Evolutionary conservation across 2,797 vertebrate species (phyloP).

Genomic region (Poecilia gillii): DNA sequence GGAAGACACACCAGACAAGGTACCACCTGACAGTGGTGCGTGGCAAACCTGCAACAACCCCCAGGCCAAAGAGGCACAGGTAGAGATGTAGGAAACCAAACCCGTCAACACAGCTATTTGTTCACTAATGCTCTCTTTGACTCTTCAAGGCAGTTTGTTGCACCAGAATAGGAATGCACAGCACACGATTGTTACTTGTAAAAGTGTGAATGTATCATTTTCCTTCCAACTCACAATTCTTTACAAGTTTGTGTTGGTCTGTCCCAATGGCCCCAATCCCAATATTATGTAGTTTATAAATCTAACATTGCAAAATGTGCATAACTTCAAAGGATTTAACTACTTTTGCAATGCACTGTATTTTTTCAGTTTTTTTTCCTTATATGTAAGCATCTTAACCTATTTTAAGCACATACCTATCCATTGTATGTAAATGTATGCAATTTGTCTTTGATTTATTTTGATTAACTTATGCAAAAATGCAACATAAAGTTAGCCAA

Average conservation of each 20-base stretch:
- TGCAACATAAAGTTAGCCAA: neutral
- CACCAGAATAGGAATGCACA: neutral
- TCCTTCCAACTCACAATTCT: neutral
- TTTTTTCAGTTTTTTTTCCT: neutral
- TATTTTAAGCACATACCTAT: constrained; percentile 21
- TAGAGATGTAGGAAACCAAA: neutral
- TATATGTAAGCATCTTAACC: neutral
- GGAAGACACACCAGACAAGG: neutral
- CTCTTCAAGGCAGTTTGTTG: neutral
- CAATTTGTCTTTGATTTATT: constrained; percentile 46
- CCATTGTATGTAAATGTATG: constrained; percentile 61
- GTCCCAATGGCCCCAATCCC: neutral
- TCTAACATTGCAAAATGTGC: neutral
- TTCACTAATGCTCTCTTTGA: neutral
- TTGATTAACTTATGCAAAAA: constrained; percentile 11
- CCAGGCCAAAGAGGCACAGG: neutral
- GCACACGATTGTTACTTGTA: neutral
- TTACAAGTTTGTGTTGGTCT: neutral
- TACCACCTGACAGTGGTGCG: neutral
- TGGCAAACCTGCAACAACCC: neutral
- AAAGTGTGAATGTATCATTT: neutral
- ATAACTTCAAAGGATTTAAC: neutral
- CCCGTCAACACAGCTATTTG: neutral
- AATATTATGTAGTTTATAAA: neutral
- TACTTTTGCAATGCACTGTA: neutral